These are phyloP conservation scores for Luffia ferchaultella DNA, from an alignment of 2,888 invertebrate species.

Conservation along the genomic window DNA sequence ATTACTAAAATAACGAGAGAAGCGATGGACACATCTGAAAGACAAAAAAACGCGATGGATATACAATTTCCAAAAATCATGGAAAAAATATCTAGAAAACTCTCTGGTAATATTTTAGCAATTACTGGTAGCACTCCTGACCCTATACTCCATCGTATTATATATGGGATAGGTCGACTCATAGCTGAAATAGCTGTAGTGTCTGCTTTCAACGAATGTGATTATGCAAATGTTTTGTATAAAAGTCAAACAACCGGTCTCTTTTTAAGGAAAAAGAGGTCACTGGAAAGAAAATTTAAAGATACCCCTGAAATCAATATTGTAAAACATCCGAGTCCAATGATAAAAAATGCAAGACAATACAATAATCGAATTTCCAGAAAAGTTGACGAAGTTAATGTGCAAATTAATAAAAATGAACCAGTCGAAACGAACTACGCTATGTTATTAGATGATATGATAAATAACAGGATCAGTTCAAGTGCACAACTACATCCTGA, in stretches of 20 bases:
- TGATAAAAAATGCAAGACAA: background rate
- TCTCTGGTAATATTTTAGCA: conserved; percentile 48
- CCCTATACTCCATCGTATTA: conserved; percentile 51
- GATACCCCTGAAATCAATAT: background rate
- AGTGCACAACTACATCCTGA: background rate
- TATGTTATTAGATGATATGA: background rate
- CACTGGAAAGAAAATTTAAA: conserved; percentile 16
- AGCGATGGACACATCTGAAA: conserved; percentile 51
- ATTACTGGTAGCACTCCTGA: conserved; percentile 53
- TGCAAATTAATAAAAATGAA: background rate
- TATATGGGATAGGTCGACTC: conserved; percentile 55
- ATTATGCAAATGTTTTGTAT: conserved; percentile 45
- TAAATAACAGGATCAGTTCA: background rate
- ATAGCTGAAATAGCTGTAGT: conserved; percentile 55
- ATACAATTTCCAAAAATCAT: conserved; percentile 54
- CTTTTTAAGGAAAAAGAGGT: conserved; percentile 42
- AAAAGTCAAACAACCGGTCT: conserved; percentile 55
- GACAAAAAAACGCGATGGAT: conserved; percentile 51
- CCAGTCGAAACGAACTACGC: background rate
- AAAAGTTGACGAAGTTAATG: background rate
- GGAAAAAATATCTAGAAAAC: conserved; percentile 52
- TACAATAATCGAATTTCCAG: background rate
- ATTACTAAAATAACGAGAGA: conserved; percentile 53
- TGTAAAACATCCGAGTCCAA: background rate
- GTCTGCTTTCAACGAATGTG: conserved; percentile 52